A percentile compares a stretch with the other conserved stretches of the same genome.
Evolutionary conservation across 2,888 invertebrate species (phyloP).

Genomic region (Melanostoma scalare): DNA sequence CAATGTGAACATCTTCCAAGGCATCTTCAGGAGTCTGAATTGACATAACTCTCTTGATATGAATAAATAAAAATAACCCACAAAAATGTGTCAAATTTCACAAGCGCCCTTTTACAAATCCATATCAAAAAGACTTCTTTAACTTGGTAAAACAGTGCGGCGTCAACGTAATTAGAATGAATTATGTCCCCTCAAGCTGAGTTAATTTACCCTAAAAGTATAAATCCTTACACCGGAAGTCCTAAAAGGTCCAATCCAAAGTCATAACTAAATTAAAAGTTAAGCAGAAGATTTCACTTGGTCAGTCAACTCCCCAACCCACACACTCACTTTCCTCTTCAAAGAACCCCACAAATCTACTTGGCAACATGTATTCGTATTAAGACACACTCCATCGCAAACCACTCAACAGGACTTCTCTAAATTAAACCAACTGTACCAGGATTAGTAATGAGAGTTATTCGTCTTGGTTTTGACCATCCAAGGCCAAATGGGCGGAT

Average conservation of each 20-base stretch:
- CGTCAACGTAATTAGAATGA: slow-evolving; percentile 59
- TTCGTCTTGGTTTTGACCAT: slow-evolving; percentile 15
- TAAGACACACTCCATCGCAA: slow-evolving; percentile 45
- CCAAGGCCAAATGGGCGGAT: slow-evolving; percentile 52
- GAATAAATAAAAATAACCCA: too few species aligned
- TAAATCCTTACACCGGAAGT: slow-evolving; percentile 45
- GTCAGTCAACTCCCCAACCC: slow-evolving; percentile 16
- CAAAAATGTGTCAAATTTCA: too few species aligned
- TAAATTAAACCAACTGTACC: slow-evolving; percentile 65
- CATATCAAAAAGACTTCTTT: too few species aligned
- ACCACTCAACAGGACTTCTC: slow-evolving; percentile 58
- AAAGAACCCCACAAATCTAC: slow-evolving; percentile 40
- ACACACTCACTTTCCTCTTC: slow-evolving; percentile 9
- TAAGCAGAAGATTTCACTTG: slow-evolving; percentile 57
- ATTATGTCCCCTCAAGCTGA: slow-evolving; percentile 59
- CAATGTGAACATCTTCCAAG: too few species aligned
- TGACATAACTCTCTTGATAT: too few species aligned
- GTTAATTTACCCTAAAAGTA: slow-evolving; percentile 52
- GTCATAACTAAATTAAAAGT: slow-evolving; percentile 75
- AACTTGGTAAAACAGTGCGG: neutral
- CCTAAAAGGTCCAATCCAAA: slow-evolving; percentile 62
- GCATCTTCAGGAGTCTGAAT: too few species aligned
- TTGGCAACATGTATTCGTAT: slow-evolving; percentile 33
- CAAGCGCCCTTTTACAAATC: too few species aligned
- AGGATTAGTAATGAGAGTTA: slow-evolving; percentile 59